phyloP scores from a whole-genome alignment of 1,140 invertebrate genomes.

The Chironomus tepperi region DNA sequence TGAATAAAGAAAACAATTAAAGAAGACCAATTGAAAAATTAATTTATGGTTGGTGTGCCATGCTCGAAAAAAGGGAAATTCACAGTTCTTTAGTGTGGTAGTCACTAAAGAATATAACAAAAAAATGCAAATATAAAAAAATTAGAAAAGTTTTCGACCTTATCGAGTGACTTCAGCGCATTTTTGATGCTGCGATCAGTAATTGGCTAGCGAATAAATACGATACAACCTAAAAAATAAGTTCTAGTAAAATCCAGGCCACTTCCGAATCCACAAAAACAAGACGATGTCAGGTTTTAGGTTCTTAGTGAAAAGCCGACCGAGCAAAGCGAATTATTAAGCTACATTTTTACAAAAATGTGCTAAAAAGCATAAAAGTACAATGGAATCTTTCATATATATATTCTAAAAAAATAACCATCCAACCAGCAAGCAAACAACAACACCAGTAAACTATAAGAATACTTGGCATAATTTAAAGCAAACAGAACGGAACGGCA shows the following conservation, averaged over 20 bases:
- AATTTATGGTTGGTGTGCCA: neutral
- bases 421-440: neutral
- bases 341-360: too few relatives aligned
- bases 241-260: too few relatives aligned
- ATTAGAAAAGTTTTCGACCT: too few relatives aligned
- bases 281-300: too few relatives aligned
- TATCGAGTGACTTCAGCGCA: too few relatives aligned
- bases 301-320: too few relatives aligned
- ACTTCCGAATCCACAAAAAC: too few relatives aligned
- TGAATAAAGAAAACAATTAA: neutral
- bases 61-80: neutral
- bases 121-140: neutral
- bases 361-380: neutral
- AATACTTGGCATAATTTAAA: constrained; percentile 10
- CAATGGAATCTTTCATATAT: neutral
- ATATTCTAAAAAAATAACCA: neutral
- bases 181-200: too few relatives aligned
- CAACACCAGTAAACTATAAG: neutral
- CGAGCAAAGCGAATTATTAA: too few relatives aligned
- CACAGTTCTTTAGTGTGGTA: too few relatives aligned
- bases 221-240: too few relatives aligned
- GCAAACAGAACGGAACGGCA: constrained; percentile 5
- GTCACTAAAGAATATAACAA: neutral
- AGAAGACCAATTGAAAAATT: constrained; percentile 20
- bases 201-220: too few relatives aligned